These are phyloP conservation scores for Kryptolebias ocellatus DNA, from an alignment of 2,797 vertebrate species.

Conservation along the genomic window DNA sequence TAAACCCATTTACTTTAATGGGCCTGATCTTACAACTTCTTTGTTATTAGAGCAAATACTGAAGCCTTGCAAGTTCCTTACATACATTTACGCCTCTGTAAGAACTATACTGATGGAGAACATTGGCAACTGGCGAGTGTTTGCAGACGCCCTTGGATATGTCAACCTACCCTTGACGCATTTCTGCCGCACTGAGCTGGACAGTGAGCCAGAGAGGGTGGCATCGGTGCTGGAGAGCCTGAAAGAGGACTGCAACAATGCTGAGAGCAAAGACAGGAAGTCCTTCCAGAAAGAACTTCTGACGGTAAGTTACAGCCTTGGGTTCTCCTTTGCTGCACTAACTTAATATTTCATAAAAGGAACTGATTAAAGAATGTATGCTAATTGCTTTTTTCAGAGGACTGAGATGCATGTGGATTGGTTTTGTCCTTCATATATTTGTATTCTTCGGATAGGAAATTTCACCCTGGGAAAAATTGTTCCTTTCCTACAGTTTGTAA, in stretches of 20 bases:
- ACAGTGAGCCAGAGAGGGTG: constrained; percentile 92
- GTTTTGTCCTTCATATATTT: constrained; percentile 23
- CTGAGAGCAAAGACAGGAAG: constrained; percentile 90
- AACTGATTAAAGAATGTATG: constrained; percentile 13
- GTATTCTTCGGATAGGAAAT: constrained; percentile 2
- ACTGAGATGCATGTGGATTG: not conserved
- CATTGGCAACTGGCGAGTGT: constrained; percentile 92
- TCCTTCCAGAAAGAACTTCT: constrained; percentile 98
- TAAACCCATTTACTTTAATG: constrained; percentile 86
- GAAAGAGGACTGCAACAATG: constrained; percentile 95
- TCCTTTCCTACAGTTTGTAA: constrained; percentile 19
- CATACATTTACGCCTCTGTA: constrained; percentile 96
- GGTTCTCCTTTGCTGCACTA: constrained; percentile 21
- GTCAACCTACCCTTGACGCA: constrained; percentile 86
- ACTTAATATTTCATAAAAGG: constrained; percentile 24
- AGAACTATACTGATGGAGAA: constrained; percentile 96
- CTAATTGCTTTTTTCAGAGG: constrained; percentile 15
- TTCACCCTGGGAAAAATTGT: constrained; percentile 1
- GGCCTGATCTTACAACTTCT: constrained; percentile 89
- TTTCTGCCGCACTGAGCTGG: constrained; percentile 91
- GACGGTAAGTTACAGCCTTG: constrained; percentile 82
- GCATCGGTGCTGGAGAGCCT: constrained; percentile 93
- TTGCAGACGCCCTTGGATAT: constrained; percentile 92
- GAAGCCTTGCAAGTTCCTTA: constrained; percentile 95
- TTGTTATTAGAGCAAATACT: constrained; percentile 92